Evolutionary conservation across 2,888 invertebrate species (phyloP).

Genomic region (Selenia dentaria): DNA sequence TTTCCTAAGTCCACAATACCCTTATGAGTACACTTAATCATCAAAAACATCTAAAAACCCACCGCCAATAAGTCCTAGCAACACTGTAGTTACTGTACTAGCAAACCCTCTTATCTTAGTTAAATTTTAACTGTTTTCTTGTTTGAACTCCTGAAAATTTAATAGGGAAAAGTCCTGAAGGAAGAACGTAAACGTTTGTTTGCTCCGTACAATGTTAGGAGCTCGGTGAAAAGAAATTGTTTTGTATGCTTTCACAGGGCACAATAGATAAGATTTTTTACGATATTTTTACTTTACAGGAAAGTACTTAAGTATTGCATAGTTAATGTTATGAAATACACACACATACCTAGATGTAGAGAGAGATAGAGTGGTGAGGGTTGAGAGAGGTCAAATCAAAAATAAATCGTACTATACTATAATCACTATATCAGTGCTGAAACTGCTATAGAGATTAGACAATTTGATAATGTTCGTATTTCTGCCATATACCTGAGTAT

Average conservation of each 20-base stretch:
- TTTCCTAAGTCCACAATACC: too few species aligned
- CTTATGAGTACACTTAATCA: too few species aligned
- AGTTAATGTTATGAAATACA: too few species aligned
- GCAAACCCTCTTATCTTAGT: slow-evolving; percentile 46
- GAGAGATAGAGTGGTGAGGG: too few species aligned
- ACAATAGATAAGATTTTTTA: slow-evolving; percentile 32
- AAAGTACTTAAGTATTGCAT: slow-evolving; percentile 10
- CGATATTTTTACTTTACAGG: slow-evolving; percentile 26
- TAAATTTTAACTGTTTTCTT: slow-evolving; percentile 54
- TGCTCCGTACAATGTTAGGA: slow-evolving; percentile 47
- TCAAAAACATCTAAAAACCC: slow-evolving; percentile 10
- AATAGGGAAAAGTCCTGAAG: slow-evolving; percentile 43
- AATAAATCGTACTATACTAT: too few species aligned
- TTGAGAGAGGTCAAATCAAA: too few species aligned
- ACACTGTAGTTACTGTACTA: slow-evolving; percentile 27
- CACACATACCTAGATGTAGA: too few species aligned
- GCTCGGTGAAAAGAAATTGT: slow-evolving; percentile 30
- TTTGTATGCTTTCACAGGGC: slow-evolving; percentile 34
- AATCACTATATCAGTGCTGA: too few species aligned
- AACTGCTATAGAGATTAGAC: too few species aligned
- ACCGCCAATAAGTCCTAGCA: slow-evolving; percentile 9
- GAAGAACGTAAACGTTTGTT: slow-evolving; percentile 43
- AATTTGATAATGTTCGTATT: too few species aligned
- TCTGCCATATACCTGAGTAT: too few species aligned
- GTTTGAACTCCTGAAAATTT: slow-evolving; percentile 51